These are phyloP conservation scores for Daphoenositta chrysoptera DNA, from an alignment of 2,113 vertebrate species.

Conservation along the genomic window DNA sequence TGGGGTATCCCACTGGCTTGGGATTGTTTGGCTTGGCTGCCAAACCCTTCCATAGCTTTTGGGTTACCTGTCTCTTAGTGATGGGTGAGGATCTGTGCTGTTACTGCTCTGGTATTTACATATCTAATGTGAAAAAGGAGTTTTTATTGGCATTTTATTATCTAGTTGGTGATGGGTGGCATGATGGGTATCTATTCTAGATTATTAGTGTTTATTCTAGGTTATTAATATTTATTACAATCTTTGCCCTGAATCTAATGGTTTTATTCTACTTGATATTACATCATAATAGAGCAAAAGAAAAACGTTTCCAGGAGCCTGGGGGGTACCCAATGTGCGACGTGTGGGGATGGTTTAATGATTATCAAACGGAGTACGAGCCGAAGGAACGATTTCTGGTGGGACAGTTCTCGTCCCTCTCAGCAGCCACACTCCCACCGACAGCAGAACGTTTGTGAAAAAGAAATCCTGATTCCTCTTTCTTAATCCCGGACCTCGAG, in stretches of 20 bases:
- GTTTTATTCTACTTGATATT: not conserved
- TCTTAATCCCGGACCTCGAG: not conserved
- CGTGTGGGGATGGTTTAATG: not conserved
- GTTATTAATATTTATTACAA: not conserved
- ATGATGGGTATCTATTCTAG: not conserved
- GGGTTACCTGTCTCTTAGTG: no score
- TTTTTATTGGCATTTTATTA: not conserved
- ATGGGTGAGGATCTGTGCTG: not conserved
- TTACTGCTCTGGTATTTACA: not conserved
- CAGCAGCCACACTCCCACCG: not conserved
- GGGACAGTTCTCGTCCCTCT: not conserved
- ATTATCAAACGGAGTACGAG: not conserved
- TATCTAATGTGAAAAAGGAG: not conserved
- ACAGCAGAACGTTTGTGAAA: not conserved
- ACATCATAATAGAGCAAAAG: not conserved
- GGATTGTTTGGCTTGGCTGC: not conserved
- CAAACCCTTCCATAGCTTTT: not conserved
- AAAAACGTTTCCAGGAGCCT: not conserved
- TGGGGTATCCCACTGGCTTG: not conserved
- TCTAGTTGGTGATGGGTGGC: not conserved
- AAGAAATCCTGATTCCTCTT: not conserved
- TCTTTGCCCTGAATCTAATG: not conserved
- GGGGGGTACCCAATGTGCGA: not conserved
- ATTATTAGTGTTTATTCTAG: not conserved
- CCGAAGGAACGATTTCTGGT: not conserved